Percentiles rank a stretch among this genome's conserved stretches.
phyloP scores from a whole-genome alignment of 2,797 vertebrate genomes.

The Pterois miles region DNA sequence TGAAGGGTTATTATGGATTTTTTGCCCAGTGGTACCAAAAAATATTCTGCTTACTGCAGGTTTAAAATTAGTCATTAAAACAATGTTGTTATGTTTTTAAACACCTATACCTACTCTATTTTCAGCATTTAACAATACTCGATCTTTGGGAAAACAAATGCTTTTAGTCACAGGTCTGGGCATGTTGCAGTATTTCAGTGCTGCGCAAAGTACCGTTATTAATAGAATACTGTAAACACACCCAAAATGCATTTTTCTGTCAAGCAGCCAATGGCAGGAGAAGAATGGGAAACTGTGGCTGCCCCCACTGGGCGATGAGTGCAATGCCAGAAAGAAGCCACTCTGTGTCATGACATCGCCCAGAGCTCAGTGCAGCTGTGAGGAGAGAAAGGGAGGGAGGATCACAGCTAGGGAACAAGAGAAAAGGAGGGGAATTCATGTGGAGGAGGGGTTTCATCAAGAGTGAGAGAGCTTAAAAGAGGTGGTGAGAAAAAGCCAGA shows the following conservation, averaged over 20 bases:
- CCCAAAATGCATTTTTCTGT: conserved; percentile 37
- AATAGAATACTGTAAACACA: conserved; percentile 42
- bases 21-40: too few species aligned
- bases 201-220: conserved; percentile 38
- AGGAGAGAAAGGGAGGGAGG: conserved; percentile 5
- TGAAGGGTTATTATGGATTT: too few species aligned
- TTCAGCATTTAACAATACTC: not conserved
- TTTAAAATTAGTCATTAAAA: not conserved
- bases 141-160: conserved; percentile 22
- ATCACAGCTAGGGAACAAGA: conserved; percentile 25
- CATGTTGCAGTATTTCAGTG: conserved; percentile 7
- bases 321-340: conserved; percentile 34
- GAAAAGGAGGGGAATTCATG: conserved; percentile 46
- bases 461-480: conserved; percentile 61
- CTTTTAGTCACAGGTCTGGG: conserved; percentile 21
- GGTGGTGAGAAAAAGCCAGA: conserved; percentile 48
- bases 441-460: conserved; percentile 67
- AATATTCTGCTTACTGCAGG: too few species aligned
- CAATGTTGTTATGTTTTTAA: not conserved
- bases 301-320: conserved; percentile 37
- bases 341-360: conserved; percentile 58
- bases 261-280: conserved; percentile 41
- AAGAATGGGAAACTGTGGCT: conserved; percentile 37
- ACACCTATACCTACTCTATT: not conserved
- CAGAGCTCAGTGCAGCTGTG: conserved; percentile 71